Evolutionary conservation across 2,113 vertebrate species (phyloP).

Genomic region (Epinephelus moara): DNA sequence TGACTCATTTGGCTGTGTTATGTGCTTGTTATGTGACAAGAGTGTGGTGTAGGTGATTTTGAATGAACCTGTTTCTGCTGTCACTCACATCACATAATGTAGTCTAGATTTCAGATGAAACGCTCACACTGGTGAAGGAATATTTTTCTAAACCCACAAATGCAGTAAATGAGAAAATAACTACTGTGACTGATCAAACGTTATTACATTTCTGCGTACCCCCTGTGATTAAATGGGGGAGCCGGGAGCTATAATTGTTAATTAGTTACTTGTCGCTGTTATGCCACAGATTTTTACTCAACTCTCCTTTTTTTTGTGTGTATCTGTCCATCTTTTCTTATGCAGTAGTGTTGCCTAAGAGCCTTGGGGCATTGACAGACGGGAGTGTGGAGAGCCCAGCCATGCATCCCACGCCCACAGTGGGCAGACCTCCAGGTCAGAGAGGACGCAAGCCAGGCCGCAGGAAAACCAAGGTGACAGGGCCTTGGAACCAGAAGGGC

Average conservation of each 20-base stretch:
- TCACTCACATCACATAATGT: background rate
- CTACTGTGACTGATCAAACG: background rate
- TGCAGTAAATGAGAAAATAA: conserved; percentile 15
- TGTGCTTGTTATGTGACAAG: conserved; percentile 4
- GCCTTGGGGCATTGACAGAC: conserved; percentile 88
- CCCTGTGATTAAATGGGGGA: background rate
- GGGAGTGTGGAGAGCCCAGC: conserved; percentile 88
- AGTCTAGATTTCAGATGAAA: background rate
- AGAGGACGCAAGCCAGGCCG: conserved; percentile 94
- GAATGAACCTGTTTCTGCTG: background rate
- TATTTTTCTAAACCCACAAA: background rate
- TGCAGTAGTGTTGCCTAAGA: conserved; percentile 93
- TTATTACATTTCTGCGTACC: background rate
- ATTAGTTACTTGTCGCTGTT: background rate
- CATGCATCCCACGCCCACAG: conserved; percentile 87
- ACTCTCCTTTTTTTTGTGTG: conserved; percentile 30
- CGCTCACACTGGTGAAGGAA: background rate
- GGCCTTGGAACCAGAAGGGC: conserved; percentile 84
- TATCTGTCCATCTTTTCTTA: conserved; percentile 31
- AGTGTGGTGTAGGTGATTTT: background rate
- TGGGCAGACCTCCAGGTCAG: conserved; percentile 89
- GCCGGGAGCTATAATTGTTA: background rate
- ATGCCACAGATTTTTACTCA: background rate
- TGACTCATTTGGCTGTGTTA: conserved; percentile 21
- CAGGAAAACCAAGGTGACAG: conserved; percentile 91